Conservation (phyloP, 1,140 invertebrate genomes). For the Dreissena rostriformis region DNA sequence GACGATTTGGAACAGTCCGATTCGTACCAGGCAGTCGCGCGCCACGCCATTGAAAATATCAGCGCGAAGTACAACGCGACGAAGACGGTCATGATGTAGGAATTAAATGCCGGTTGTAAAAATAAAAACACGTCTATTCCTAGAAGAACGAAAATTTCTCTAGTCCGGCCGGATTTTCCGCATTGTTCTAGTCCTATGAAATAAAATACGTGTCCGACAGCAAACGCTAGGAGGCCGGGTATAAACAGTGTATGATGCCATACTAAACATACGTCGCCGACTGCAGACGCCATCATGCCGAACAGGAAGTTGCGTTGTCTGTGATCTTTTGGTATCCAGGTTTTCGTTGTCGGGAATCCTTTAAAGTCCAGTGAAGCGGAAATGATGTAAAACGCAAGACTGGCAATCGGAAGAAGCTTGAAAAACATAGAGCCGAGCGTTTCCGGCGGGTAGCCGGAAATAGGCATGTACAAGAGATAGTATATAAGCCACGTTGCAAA, state of each 20-base stretch:
- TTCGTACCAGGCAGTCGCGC: slow-evolving; percentile 51
- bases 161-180: slow-evolving; percentile 11
- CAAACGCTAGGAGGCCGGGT: slow-evolving; percentile 59
- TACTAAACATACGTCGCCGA: slow-evolving; percentile 60
- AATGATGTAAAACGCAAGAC: slow-evolving; percentile 39
- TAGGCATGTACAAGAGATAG: slow-evolving; percentile 43
- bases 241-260: slow-evolving; percentile 61
- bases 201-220: slow-evolving; percentile 61
- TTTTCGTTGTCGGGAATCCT: neutral
- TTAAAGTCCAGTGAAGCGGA: slow-evolving; percentile 29
- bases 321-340: slow-evolving; percentile 34
- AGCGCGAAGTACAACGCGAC: slow-evolving; percentile 55
- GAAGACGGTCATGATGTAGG: slow-evolving; percentile 38
- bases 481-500: slow-evolving; percentile 51
- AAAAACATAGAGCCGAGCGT: slow-evolving; percentile 47
- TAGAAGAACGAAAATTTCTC: slow-evolving; percentile 48
- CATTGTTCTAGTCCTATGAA: slow-evolving; percentile 40
- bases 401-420: slow-evolving; percentile 58
- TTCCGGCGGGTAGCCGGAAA: slow-evolving; percentile 51
- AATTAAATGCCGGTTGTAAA: slow-evolving; percentile 49
- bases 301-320: slow-evolving; percentile 18
- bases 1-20: slow-evolving; percentile 42
- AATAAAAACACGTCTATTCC: slow-evolving; percentile 48
- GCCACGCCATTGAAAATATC: slow-evolving; percentile 51
- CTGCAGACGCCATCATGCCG: slow-evolving; percentile 54